phyloP scores from a whole-genome alignment of 2,888 invertebrate species.

The Microctonus hyperodae region DNA sequence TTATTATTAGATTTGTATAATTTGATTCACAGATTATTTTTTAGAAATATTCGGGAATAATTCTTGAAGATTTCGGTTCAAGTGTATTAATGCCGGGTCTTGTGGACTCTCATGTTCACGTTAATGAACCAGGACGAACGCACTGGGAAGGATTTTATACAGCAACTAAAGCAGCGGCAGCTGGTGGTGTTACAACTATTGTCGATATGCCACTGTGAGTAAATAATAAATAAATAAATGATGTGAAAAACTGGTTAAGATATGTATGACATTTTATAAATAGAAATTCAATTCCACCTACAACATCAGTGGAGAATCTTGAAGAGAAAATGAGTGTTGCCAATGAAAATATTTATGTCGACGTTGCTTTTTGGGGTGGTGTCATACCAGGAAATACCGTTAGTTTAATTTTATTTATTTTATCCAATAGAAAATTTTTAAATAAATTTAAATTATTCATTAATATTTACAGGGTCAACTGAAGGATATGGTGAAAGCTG shows the following conservation, averaged over 20 bases:
- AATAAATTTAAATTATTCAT: background rate
- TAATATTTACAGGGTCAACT: conserved; percentile 66
- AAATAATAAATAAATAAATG: background rate
- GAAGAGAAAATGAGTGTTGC: conserved; percentile 70
- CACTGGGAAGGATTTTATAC: conserved; percentile 77
- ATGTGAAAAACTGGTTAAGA: conserved; percentile 5
- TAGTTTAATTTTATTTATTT: conserved; percentile 31
- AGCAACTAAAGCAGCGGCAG: conserved; percentile 76
- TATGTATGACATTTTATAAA: conserved; percentile 20
- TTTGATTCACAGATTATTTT: conserved; percentile 10
- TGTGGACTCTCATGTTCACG: conserved; percentile 77
- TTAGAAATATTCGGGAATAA: conserved; percentile 39
- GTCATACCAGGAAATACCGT: conserved; percentile 74
- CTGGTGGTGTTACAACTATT: conserved; percentile 76
- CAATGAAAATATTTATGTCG: conserved; percentile 68
- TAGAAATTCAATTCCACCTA: conserved; percentile 77
- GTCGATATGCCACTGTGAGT: conserved; percentile 76
- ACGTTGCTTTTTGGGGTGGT: conserved; percentile 85
- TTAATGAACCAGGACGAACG: conserved; percentile 76
- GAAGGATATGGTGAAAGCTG: conserved; percentile 68
- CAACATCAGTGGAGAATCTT: conserved; percentile 71
- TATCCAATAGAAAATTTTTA: background rate
- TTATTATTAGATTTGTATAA: too few species aligned
- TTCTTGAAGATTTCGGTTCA: conserved; percentile 63
- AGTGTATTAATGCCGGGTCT: conserved; percentile 73